phyloP scores from a whole-genome alignment of 2,113 vertebrate genomes.

The Mobula hypostoma region DNA sequence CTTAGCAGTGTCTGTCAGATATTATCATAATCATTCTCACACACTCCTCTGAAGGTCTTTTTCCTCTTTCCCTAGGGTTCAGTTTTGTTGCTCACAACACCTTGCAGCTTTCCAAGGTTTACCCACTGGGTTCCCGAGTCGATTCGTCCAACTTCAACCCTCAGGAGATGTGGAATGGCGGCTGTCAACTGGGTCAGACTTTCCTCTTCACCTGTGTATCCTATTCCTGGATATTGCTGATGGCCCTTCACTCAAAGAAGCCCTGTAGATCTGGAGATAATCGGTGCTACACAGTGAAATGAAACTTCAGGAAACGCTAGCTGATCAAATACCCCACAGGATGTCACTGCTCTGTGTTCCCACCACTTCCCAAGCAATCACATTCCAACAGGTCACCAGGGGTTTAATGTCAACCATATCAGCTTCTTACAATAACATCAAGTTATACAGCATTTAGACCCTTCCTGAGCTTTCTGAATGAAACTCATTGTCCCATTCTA shows the following conservation, averaged over 20 bases:
- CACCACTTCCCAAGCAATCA: not conserved
- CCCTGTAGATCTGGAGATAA: not conserved
- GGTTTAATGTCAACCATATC: not conserved
- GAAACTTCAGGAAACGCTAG: not conserved
- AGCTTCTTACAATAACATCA: not conserved
- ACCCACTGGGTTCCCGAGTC: constrained; percentile 80
- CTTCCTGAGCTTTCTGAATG: not conserved
- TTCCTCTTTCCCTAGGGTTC: constrained; percentile 56
- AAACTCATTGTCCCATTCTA: not conserved
- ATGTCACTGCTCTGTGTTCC: too few relatives aligned
- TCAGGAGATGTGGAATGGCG: constrained; percentile 92
- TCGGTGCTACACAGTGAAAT: not conserved
- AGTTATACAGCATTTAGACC: not conserved
- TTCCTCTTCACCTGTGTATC: not conserved
- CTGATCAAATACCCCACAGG: not conserved
- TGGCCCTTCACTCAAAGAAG: not conserved
- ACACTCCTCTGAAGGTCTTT: not conserved
- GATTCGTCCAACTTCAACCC: constrained; percentile 93
- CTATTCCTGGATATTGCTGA: not conserved
- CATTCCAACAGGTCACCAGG: not conserved
- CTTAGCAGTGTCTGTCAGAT: not conserved
- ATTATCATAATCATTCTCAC: not conserved
- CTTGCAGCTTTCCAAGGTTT: constrained; percentile 80
- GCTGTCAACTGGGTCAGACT: constrained; percentile 84
- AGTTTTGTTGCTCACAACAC: constrained; percentile 70